Evolutionary conservation across 2,888 invertebrate species (phyloP), one percentile per base, ranked within the genome.

Genomic region (Drosophila fulvimacula): DNA sequence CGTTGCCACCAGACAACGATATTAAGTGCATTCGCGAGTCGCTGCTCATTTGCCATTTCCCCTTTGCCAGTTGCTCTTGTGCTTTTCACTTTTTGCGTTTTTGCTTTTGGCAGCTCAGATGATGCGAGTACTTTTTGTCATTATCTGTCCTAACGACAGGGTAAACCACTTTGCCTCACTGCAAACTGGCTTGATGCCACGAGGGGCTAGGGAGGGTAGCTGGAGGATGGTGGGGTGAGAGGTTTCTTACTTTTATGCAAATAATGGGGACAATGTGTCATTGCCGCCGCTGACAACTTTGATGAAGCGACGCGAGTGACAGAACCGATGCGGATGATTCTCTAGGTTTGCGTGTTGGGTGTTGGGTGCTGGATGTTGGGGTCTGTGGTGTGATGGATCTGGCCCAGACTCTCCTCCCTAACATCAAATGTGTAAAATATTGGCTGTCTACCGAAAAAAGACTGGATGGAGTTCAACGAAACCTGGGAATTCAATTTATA

Each of bases 241-340:
- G 13, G 19, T 49, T 66, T 55, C 70, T 70, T 69, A 66, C 69
- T 82, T 87, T 87, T 90, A 87, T 88, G 89, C 90, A 88, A 88
- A 88, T 90, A 87, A 82, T 82, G 84, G 77, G 76, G 70, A 79
- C 90, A 88, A 85, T 85, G 80, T 85, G 89, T 85, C 84, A 85
- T 84, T 75, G 74, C 59, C 81, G 79, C 46, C 67, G 65, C 73
- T 88, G 79, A 86, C 84, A 89, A 81, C 73, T 88, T 75, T 70
- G 81, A 88, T 88, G 83, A 81, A 79, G 78, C 83, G 70, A 61
- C 69, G 85, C 69, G 72, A 48, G 49, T 69, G 82, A 69, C 85
- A 79, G 70, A 60, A 59, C 44, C 41, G 55, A 52, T 60, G 72
- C 72, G 60, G 55, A 63, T 77, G 66, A 53, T 46, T 55, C 63